Conservation (phyloP, 2,888 invertebrate species). For the Drosophila niveifrons region DNA sequence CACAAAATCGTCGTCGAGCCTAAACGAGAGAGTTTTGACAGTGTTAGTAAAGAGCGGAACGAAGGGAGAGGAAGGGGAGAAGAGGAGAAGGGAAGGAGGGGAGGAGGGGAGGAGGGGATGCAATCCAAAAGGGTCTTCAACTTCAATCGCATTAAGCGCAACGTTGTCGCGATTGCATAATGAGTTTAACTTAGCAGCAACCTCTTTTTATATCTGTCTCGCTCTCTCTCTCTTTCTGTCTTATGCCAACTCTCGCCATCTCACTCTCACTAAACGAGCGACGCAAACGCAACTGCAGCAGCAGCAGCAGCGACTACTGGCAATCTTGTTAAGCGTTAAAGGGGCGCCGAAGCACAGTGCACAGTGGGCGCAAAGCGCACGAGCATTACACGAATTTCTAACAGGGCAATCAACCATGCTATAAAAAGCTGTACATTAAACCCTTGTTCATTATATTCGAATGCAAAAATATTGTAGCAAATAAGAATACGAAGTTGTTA, state of each 20-base stretch:
- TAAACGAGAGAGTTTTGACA: neutral
- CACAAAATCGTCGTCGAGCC: neutral
- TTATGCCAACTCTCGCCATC: neutral
- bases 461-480: no score
- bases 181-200: slow-evolving; percentile 18
- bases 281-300: slow-evolving; percentile 16
- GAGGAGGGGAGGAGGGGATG: neutral
- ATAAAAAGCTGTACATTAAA: no score
- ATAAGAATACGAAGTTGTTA: no score
- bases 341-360: slow-evolving; percentile 32
- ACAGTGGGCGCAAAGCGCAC: slow-evolving; percentile 13
- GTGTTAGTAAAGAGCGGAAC: neutral
- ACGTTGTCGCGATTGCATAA: slow-evolving; percentile 50
- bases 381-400: neutral
- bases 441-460: no score
- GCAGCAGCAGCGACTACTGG: slow-evolving; percentile 26
- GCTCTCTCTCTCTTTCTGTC: neutral
- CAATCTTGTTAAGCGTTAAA: slow-evolving; percentile 71
- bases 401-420: no score
- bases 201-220: neutral
- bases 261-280: neutral
- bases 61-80: no score
- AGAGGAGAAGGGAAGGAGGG: no score
- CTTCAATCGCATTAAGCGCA: slow-evolving; percentile 59
- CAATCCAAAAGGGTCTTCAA: slow-evolving; percentile 46